phyloP scores from a whole-genome alignment of 2,797 vertebrate genomes.

The Brachymystax lenok region DNA sequence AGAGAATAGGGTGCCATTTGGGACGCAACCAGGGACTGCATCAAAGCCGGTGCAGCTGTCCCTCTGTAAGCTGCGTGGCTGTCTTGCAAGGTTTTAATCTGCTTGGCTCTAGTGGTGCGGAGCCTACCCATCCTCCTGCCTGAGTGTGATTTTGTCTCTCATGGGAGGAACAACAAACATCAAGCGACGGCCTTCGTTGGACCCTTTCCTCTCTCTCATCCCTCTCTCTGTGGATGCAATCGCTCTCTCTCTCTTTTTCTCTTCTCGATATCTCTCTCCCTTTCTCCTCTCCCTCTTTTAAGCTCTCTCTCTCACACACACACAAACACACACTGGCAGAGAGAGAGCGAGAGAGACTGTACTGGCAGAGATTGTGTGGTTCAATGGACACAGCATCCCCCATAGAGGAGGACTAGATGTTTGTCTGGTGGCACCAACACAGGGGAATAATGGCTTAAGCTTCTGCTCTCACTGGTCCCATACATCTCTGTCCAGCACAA shows the following conservation, averaged over 20 bases:
- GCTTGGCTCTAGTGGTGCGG: conserved; percentile 17
- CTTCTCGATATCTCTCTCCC: conserved; percentile 20
- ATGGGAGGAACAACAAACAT: conserved; percentile 1
- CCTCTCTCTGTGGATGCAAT: background rate
- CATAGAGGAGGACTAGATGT: conserved; percentile 18
- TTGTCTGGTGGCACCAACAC: conserved; percentile 24
- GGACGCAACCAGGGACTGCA: conserved; percentile 17
- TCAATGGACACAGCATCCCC: conserved; percentile 28
- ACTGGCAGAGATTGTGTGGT: conserved; percentile 37
- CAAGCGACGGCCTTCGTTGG: background rate
- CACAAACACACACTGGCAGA: background rate
- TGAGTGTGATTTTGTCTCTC: conserved; percentile 27
- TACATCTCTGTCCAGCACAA: conserved; percentile 45
- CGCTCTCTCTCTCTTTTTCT: background rate
- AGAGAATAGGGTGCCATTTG: background rate
- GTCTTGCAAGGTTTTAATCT: conserved; percentile 37
- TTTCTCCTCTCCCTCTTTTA: background rate
- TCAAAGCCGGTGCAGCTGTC: conserved; percentile 43
- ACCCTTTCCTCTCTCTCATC: background rate
- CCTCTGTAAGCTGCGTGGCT: conserved; percentile 40
- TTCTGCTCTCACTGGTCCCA: conserved; percentile 48
- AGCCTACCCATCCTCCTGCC: conserved; percentile 22
- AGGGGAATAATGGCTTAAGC: conserved; percentile 59
- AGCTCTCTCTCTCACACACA: background rate
- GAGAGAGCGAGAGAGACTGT: conserved; percentile 7